These are phyloP conservation scores for Lasaia peninsularis DNA, from an alignment of 1,140 invertebrate species.

Conservation along the genomic window DNA sequence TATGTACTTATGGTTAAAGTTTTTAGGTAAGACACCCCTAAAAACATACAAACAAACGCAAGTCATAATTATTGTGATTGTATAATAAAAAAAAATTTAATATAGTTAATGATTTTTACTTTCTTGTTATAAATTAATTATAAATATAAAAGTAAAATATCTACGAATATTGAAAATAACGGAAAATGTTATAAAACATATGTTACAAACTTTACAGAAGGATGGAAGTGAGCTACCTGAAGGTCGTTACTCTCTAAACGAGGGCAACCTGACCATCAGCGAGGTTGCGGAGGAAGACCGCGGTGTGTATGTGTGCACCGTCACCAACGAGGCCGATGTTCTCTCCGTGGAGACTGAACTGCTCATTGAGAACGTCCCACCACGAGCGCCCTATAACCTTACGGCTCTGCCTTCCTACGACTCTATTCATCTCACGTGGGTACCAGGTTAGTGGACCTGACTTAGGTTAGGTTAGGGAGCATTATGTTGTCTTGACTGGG, in stretches of 20 bases:
- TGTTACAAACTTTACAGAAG: constrained; percentile 76
- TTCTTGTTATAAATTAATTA: not conserved
- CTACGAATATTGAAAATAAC: no score
- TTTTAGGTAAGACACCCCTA: no score
- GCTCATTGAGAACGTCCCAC: constrained; percentile 90
- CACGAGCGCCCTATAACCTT: constrained; percentile 94
- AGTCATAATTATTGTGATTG: no score
- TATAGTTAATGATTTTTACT: no score
- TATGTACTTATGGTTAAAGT: no score
- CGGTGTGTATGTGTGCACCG: constrained; percentile 94
- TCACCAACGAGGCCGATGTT: constrained; percentile 94
- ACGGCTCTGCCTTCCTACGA: constrained; percentile 86
- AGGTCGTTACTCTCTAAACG: constrained; percentile 83
- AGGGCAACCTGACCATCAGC: constrained; percentile 92
- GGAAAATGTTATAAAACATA: no score
- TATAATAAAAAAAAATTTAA: no score
- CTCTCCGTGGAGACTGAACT: constrained; percentile 92
- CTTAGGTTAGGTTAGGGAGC: no score
- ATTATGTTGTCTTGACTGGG: no score
- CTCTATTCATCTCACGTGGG: constrained; percentile 90
- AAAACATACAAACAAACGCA: no score
- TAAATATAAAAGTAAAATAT: not conserved
- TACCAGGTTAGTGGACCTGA: constrained; percentile 77
- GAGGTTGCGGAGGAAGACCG: constrained; percentile 91
- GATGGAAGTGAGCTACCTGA: constrained; percentile 85